Evolutionary conservation across 1,140 invertebrate species (phyloP), one percentile per base, ranked within the genome.

Genomic region (Zaprionus ornatus): DNA sequence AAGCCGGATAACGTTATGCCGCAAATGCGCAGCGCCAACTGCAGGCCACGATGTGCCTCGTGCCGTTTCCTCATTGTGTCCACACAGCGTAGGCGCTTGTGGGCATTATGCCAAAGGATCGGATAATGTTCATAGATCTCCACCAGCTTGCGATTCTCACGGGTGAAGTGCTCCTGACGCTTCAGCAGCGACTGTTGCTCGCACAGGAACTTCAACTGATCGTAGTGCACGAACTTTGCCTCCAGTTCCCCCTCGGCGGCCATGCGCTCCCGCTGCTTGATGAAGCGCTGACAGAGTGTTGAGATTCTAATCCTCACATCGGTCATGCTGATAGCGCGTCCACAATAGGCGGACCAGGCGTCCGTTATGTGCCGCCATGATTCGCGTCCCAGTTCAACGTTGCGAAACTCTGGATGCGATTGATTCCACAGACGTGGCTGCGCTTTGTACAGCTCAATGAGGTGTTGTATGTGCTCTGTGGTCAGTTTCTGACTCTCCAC

Each of bases 51-150:
- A 5, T 61, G 75, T 5, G 77, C 80, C 50, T 73, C 85, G 7
- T 79, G 74, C 0, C 74, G 74, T 13, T 25, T 45, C 0, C 59
- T 60, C 42, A 72, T 29, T 0, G 61, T 75, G 3, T 79, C 64
- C 32, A 65, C 50, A 10, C 75, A 79, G 3, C 78, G 59, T 12
- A 77, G 10, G 0, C 77, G 60, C 52, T 85, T 81, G 42, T 82
- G 76, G 6, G 75, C 78, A 50, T 84, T 91, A 69, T 91, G 91
- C 91, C 91, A 92, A 0, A 92, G 70, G 0, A 91, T 75, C 0
- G 91, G 91, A 68, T 86, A 91, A 29, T 86, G 81, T 17, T 91
- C 79, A 23, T 91, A 92, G 6, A 92, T 74, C 62, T 91, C 76
- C 29, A 92, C 17, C 9, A 92, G 59, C 3, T 90, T 90, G 1